Conservation (phyloP, 2,113 vertebrate species). For the Hoplias malabaricus region DNA sequence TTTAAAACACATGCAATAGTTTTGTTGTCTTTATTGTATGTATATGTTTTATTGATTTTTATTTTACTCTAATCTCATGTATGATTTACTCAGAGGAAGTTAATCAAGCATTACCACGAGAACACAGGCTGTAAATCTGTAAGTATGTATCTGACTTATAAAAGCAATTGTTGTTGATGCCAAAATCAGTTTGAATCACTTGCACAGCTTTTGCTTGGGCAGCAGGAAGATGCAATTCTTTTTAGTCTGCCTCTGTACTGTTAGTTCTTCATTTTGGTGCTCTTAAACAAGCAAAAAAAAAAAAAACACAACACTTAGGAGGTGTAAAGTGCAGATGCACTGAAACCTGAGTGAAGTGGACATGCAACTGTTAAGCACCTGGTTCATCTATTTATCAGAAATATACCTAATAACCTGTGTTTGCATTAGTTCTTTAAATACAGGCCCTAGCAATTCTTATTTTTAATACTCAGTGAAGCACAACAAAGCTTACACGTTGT, state of each 20-base stretch:
- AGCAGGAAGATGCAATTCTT: constrained; percentile 1
- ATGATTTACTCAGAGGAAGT: not conserved
- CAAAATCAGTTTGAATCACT: not conserved
- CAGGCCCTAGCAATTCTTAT: not conserved
- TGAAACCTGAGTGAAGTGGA: not conserved
- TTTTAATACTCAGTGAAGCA: constrained; percentile 23
- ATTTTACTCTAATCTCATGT: not conserved
- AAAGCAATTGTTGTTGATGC: not conserved
- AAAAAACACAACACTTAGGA: not conserved
- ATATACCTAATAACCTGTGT: not conserved
- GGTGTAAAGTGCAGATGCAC: not conserved
- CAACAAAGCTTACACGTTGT: not conserved
- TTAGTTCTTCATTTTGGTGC: not conserved
- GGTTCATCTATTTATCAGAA: not conserved
- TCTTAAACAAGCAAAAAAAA: not conserved
- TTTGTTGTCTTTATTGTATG: constrained; percentile 8
- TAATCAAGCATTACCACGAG: not conserved
- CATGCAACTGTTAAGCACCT: not conserved
- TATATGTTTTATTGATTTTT: constrained; percentile 11
- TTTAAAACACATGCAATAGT: not conserved
- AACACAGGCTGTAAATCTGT: not conserved
- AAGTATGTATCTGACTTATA: constrained; percentile 1
- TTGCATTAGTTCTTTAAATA: not conserved
- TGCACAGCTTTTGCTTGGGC: not conserved
- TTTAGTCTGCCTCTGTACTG: not conserved